Conservation (phyloP, 1,140 invertebrate species). For the Trigoniulus corallinus region DNA sequence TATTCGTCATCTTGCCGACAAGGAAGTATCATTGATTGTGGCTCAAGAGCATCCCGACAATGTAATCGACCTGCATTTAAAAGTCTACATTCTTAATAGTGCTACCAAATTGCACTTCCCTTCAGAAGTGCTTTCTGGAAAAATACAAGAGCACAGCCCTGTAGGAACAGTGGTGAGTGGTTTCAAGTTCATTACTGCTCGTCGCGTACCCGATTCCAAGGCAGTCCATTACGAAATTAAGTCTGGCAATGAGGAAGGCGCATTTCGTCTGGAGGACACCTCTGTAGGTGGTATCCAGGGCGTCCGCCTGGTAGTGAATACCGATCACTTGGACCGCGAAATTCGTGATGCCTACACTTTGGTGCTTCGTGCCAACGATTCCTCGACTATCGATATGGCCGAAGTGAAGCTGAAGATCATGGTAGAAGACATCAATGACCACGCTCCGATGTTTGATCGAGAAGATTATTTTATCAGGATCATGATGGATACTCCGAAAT, state of each 20-base stretch:
- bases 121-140: conserved; percentile 41
- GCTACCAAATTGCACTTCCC: conserved; percentile 59
- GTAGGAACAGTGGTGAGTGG: conserved; percentile 46
- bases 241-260: conserved; percentile 31
- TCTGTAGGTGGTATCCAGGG: conserved; percentile 12
- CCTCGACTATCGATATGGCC: conserved; percentile 50
- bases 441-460: conserved; percentile 61
- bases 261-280: conserved; percentile 18
- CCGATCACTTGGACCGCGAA: conserved; percentile 54
- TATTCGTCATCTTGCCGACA: conserved; percentile 55
- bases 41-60: conserved; percentile 58
- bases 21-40: conserved; percentile 57
- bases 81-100: conserved; percentile 62
- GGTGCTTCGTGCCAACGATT: conserved; percentile 53
- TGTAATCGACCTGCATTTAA: conserved; percentile 36
- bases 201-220: conserved; percentile 18
- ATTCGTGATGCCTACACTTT: conserved; percentile 44
- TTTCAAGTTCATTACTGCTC: conserved; percentile 23
- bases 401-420: conserved; percentile 49
- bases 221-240: conserved; percentile 60
- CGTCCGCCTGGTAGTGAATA: conserved; percentile 38
- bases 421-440: conserved; percentile 76
- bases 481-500: conserved; percentile 39
- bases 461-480: conserved; percentile 60
- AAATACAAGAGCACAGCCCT: conserved; percentile 52